These are phyloP conservation scores for Microctenopoma stevenorrisi DNA, from an alignment of 2,797 vertebrate species.

Conservation along the genomic window DNA sequence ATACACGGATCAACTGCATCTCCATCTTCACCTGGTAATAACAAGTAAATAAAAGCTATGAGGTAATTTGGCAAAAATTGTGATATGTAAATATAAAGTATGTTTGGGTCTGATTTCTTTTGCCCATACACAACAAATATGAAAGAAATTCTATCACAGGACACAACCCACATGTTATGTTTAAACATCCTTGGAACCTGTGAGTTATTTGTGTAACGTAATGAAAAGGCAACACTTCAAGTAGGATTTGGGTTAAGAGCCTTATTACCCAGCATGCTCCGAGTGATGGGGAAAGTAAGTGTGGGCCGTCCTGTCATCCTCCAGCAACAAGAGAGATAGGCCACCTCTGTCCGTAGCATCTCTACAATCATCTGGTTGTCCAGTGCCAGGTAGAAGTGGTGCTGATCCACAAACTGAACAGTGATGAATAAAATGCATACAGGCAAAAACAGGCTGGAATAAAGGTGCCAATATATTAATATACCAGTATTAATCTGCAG, in stretches of 20 bases:
- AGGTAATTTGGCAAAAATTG: neutral
- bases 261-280: slow-evolving; percentile 92
- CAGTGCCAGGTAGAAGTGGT: slow-evolving; percentile 98
- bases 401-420: slow-evolving; percentile 93
- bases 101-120: too few species aligned
- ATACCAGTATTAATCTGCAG: neutral
- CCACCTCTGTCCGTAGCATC: slow-evolving; percentile 94
- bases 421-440: neutral
- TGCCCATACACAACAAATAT: too few species aligned
- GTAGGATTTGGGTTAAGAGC: neutral
- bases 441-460: neutral
- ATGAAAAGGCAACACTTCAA: neutral
- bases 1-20: slow-evolving; percentile 92
- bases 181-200: too few species aligned
- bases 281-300: slow-evolving; percentile 93
- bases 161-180: too few species aligned
- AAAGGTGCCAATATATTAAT: neutral
- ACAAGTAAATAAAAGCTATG: slow-evolving; percentile 5
- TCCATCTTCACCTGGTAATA: slow-evolving; percentile 89
- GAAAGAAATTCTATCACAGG: too few species aligned
- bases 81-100: neutral
- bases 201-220: too few species aligned
- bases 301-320: slow-evolving; percentile 97
- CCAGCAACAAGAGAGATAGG: slow-evolving; percentile 96
- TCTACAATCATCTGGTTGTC: slow-evolving; percentile 99